A percentile compares a stretch with the other conserved stretches of the same genome.
Conservation (phyloP, 2,797 vertebrate species). For the Numenius phaeopus region DNA sequence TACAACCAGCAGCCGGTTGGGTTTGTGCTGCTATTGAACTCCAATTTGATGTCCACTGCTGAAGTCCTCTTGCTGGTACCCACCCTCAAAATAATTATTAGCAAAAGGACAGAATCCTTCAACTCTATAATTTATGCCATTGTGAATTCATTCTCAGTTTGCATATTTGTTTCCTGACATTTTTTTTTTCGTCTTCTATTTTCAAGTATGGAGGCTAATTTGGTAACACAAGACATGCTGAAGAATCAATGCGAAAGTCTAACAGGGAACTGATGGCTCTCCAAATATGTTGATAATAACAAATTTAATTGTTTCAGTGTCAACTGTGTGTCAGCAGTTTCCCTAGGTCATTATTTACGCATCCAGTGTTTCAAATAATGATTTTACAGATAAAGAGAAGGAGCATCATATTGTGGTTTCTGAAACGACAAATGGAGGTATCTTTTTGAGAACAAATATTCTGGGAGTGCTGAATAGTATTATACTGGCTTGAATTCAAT, state of each 20-base stretch:
- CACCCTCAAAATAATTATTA: background rate
- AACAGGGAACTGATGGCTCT: background rate
- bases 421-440: background rate
- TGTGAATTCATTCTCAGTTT: background rate
- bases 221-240: background rate
- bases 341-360: background rate
- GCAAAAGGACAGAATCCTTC: background rate
- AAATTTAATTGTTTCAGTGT: conserved; percentile 23
- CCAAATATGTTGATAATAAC: background rate
- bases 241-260: background rate
- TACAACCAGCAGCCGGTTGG: background rate
- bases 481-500: background rate
- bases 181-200: background rate
- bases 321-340: background rate
- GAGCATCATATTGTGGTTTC: background rate
- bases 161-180: background rate
- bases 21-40: background rate
- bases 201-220: background rate
- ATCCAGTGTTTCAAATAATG: background rate
- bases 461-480: background rate
- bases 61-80: background rate
- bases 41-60: background rate
- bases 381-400: background rate
- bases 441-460: conserved; percentile 14
- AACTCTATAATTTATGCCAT: background rate